Percentiles rank a stretch among this genome's conserved stretches.
Evolutionary conservation across 2,888 invertebrate species (phyloP).

Genomic region (Lottia scabra): DNA sequence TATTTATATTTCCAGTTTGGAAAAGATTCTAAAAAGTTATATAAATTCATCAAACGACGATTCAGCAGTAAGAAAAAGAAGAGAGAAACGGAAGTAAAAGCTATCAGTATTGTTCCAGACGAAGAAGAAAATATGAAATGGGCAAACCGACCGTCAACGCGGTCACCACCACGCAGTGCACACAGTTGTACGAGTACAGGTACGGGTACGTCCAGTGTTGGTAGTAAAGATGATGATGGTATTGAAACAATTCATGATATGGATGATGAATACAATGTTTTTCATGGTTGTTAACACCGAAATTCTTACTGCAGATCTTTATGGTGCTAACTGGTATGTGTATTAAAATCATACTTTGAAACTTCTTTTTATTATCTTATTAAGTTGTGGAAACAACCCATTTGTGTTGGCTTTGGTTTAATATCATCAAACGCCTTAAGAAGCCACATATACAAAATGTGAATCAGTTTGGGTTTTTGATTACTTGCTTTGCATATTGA

Average conservation of each 20-base stretch:
- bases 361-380: too few relatives aligned
- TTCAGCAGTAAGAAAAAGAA: background rate
- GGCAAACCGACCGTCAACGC: background rate
- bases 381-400: too few relatives aligned
- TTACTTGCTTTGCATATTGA: too few relatives aligned
- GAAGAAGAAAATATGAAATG: background rate
- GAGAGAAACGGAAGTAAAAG: background rate
- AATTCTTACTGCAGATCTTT: background rate
- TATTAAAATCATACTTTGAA: too few relatives aligned
- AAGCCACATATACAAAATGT: too few relatives aligned
- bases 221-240: background rate
- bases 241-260: conserved; percentile 1
- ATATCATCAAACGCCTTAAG: too few relatives aligned
- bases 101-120: background rate
- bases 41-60: background rate
- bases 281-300: background rate
- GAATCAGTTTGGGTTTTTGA: too few relatives aligned
- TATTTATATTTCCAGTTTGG: background rate
- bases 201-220: background rate
- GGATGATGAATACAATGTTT: background rate
- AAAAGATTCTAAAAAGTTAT: background rate
- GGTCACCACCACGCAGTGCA: background rate
- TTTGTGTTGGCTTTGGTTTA: too few relatives aligned
- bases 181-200: background rate
- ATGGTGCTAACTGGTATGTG: background rate